Evolutionary conservation across 2,888 invertebrate genomes (phyloP).

Genomic region (Spilosoma lubricipeda): DNA sequence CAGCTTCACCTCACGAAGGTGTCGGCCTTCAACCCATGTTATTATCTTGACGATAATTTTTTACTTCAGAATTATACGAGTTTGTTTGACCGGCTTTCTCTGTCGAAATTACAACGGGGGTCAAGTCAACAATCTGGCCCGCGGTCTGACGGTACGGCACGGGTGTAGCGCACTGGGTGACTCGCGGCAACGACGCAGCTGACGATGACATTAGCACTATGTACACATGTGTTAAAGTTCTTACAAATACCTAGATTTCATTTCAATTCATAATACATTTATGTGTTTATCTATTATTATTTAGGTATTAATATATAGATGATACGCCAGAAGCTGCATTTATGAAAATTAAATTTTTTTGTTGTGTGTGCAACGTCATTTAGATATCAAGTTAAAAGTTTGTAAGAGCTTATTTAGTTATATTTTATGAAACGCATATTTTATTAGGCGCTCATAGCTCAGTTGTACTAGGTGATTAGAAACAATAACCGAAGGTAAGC

Average conservation of each 20-base stretch:
- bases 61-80: constrained; percentile 29
- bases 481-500: too few relatives aligned
- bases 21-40: constrained; percentile 26
- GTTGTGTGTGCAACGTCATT: neutral
- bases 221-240: neutral
- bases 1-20: constrained; percentile 7
- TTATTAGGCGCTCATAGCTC: too few relatives aligned
- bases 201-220: neutral
- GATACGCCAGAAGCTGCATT: neutral
- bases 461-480: too few relatives aligned
- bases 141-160: constrained; percentile 7
- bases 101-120: constrained; percentile 13
- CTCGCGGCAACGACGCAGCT: too few relatives aligned
- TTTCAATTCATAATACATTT: neutral
- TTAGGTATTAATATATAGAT: neutral
- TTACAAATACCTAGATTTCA: neutral
- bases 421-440: neutral
- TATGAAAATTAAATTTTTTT: neutral
- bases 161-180: neutral
- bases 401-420: neutral
- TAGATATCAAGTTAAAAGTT: neutral
- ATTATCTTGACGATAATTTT: constrained; percentile 32
- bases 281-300: neutral
- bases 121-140: constrained; percentile 17
- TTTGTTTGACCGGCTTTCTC: constrained; percentile 46